Conservation (phyloP, 2,888 invertebrate species). For the Athalia rosae region DNA sequence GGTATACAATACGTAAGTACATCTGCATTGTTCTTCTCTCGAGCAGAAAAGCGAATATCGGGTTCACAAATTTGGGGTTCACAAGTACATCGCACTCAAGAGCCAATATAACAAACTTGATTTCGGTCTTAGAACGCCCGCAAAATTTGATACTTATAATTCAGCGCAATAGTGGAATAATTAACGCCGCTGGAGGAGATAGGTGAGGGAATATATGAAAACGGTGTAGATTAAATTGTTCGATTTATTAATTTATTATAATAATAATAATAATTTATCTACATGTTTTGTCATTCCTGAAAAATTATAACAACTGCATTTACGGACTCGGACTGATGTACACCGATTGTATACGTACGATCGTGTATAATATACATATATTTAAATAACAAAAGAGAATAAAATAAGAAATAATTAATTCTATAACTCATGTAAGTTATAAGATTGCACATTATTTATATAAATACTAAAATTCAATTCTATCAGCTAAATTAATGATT, state of each 20-base stretch:
- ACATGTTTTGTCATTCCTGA: constrained; percentile 24
- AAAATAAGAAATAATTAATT: not conserved
- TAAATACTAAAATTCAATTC: not conserved
- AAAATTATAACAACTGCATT: constrained; percentile 18
- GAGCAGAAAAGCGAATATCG: constrained; percentile 7
- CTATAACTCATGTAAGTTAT: not conserved
- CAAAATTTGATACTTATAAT: not conserved
- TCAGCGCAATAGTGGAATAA: not conserved
- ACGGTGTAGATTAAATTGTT: no score
- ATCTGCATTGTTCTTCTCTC: constrained; percentile 1
- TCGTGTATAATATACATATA: not conserved
- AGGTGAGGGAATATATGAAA: not conserved
- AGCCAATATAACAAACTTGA: constrained; percentile 20
- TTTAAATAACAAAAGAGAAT: constrained; percentile 1
- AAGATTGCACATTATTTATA: constrained; percentile 37
- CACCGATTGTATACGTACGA: not conserved
- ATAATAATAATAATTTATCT: constrained; percentile 41
- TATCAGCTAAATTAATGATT: constrained; percentile 31
- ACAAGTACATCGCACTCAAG: constrained; percentile 9
- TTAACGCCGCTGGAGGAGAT: not conserved
- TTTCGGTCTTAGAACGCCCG: not conserved
- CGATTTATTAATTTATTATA: constrained; percentile 12
- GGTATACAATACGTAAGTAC: constrained; percentile 22
- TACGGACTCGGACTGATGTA: not conserved
- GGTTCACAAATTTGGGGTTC: constrained; percentile 26